These are phyloP conservation scores for Aelia acuminata DNA, from an alignment of 2,888 invertebrate genomes.

Conservation along the genomic window DNA sequence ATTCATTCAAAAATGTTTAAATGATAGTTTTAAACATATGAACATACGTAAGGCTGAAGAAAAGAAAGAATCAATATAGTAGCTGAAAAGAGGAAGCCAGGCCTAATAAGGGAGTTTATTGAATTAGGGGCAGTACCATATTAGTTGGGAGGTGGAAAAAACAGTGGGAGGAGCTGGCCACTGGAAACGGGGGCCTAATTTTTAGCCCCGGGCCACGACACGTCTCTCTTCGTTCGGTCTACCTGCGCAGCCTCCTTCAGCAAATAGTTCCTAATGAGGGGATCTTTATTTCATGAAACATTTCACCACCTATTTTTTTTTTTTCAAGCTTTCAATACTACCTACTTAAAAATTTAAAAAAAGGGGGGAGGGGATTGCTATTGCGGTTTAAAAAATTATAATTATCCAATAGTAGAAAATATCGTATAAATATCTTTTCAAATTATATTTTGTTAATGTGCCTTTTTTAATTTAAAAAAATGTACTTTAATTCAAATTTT, in stretches of 20 bases:
- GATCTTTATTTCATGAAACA: background rate
- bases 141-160: constrained; percentile 35
- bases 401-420: no score
- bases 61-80: constrained; percentile 22
- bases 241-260: background rate
- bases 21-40: no score
- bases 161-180: background rate
- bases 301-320: background rate
- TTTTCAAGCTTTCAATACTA: background rate
- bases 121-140: constrained; percentile 28
- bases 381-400: no score
- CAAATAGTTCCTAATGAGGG: background rate
- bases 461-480: no score
- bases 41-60: background rate
- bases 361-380: no score
- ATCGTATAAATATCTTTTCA: no score
- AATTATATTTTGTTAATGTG: no score
- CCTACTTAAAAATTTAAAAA: no score
- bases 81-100: background rate
- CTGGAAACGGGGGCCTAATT: background rate
- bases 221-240: constrained; percentile 4
- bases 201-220: constrained; percentile 5
- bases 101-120: constrained; percentile 13
- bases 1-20: no score
- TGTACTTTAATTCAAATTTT: no score